Conservation (phyloP, 2,888 invertebrate genomes). For the Salticus scenicus region DNA sequence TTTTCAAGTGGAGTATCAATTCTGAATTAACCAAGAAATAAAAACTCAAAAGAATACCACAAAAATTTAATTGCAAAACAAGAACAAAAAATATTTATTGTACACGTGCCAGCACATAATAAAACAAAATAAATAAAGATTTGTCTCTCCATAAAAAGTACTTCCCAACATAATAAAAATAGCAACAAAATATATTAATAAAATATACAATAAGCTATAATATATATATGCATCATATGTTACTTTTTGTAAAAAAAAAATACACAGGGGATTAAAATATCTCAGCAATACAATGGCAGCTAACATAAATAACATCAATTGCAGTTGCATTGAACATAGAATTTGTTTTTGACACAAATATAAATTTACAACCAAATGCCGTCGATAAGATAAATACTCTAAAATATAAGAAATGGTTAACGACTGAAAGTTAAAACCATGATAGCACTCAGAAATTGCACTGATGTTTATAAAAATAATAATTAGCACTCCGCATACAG, state of each 20-base stretch:
- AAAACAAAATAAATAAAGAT: constrained; percentile 52
- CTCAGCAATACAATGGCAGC: not conserved
- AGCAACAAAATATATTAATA: constrained; percentile 30
- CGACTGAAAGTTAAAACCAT: not conserved
- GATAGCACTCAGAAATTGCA: constrained; percentile 1
- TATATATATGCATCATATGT: not conserved
- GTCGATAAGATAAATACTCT: not conserved
- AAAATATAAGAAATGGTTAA: not conserved
- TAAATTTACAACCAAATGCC: constrained; percentile 8
- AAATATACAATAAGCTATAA: constrained; percentile 13
- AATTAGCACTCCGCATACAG: not conserved
- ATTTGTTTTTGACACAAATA: not conserved
- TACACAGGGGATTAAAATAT: not conserved
- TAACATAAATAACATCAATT: not conserved
- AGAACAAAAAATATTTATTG: constrained; percentile 57
- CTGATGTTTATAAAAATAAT: not conserved
- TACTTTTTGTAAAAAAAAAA: not conserved
- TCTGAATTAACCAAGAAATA: too few relatives aligned
- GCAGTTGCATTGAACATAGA: not conserved
- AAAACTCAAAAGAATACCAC: not conserved
- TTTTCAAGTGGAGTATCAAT: too few relatives aligned
- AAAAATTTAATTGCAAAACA: constrained; percentile 4
- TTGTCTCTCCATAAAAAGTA: constrained; percentile 34
- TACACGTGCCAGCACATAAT: constrained; percentile 67
- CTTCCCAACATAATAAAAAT: constrained; percentile 44